phyloP scores from a whole-genome alignment of 2,113 vertebrate species.

The Myotis brandtii region DNA sequence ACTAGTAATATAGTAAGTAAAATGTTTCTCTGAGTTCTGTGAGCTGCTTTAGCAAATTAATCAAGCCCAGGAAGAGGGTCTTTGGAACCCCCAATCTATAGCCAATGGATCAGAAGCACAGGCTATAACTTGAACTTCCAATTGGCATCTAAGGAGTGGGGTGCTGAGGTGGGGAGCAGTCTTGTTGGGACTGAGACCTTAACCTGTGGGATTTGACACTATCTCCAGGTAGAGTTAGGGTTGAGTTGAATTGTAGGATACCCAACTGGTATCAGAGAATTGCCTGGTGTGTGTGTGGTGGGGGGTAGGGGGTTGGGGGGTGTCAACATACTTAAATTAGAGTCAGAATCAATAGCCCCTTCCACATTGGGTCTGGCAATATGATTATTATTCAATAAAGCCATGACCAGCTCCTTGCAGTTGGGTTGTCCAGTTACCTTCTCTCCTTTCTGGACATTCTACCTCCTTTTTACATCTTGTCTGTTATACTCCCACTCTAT shows the following conservation, averaged over 20 bases:
- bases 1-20: constrained; percentile 1
- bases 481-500: neutral
- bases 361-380: neutral
- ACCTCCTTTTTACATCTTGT: neutral
- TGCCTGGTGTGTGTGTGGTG: neutral
- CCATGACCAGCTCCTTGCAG: neutral
- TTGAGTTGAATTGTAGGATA: neutral
- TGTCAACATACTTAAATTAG: neutral
- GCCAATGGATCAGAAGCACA: neutral
- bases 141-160: neutral
- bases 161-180: neutral
- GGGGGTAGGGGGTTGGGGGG: too few species aligned
- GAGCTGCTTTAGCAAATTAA: neutral
- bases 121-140: neutral
- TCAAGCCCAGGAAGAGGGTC: neutral
- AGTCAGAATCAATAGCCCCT: neutral
- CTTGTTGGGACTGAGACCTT: neutral
- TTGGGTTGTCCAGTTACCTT: neutral
- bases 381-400: neutral
- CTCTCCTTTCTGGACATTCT: neutral
- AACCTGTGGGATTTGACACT: neutral
- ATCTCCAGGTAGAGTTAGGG: neutral
- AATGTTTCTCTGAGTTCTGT: neutral
- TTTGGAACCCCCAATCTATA: neutral
- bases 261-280: neutral